These are phyloP conservation scores for Dendroctonus valens DNA, from an alignment of 1,140 invertebrate genomes.

Conservation along the genomic window DNA sequence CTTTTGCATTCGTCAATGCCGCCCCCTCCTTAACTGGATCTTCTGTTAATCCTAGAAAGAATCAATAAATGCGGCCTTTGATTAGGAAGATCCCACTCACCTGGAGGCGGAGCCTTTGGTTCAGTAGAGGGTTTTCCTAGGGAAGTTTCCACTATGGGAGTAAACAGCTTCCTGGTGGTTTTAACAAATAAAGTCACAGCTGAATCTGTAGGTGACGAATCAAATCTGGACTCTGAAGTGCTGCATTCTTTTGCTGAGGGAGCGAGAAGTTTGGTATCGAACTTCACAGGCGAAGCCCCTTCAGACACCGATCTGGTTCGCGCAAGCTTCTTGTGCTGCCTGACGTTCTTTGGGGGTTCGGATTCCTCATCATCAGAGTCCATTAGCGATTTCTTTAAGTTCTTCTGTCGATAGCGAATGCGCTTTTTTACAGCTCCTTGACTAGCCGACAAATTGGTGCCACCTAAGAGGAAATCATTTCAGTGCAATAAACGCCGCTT, in stretches of 20 bases:
- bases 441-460: constrained; percentile 17
- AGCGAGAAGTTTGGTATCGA: constrained; percentile 3
- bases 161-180: constrained; percentile 74
- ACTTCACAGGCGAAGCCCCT: constrained; percentile 1
- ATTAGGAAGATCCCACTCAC: neutral
- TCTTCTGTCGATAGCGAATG: constrained; percentile 42
- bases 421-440: constrained; percentile 48
- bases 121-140: constrained; percentile 5
- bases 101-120: too few species aligned
- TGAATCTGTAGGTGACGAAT: constrained; percentile 37
- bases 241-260: constrained; percentile 2
- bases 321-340: constrained; percentile 35
- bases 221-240: constrained; percentile 1
- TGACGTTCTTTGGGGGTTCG: constrained; percentile 19
- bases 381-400: constrained; percentile 29
- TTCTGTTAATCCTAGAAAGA: too few species aligned
- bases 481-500: neutral
- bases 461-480: neutral
- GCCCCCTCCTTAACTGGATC: too few species aligned
- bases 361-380: constrained; percentile 46
- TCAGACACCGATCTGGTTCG: constrained; percentile 34
- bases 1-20: neutral
- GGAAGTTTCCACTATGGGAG: constrained; percentile 57
- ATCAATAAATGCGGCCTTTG: too few species aligned
- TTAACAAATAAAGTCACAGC: constrained; percentile 64